These are phyloP conservation scores for Archips crataeganus DNA, from an alignment of 2,888 invertebrate genomes.

Conservation along the genomic window DNA sequence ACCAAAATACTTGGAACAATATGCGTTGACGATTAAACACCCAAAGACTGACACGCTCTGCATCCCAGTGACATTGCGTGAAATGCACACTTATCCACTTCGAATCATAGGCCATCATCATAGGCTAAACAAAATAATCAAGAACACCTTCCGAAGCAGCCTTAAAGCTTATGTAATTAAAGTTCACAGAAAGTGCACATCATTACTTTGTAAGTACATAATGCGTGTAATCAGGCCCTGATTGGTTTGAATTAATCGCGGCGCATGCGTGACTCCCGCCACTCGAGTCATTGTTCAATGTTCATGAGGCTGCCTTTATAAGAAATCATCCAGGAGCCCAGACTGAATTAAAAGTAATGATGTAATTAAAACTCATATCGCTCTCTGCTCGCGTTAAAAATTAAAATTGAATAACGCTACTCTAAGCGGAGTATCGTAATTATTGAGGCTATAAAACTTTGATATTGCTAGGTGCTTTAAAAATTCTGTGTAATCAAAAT, in stretches of 20 bases:
- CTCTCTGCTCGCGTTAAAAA: conserved; percentile 54
- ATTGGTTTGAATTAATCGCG: conserved; percentile 85
- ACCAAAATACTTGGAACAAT: not conserved
- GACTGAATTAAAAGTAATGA: conserved; percentile 81
- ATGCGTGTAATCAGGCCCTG: conserved; percentile 84
- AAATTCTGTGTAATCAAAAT: conserved; percentile 45
- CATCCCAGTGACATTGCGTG: conserved; percentile 69
- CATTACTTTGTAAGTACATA: conserved; percentile 68
- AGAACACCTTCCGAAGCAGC: conserved; percentile 46
- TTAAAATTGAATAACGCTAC: conserved; percentile 45
- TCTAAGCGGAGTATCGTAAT: conserved; percentile 35
- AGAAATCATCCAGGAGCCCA: conserved; percentile 71
- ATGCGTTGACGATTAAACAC: not conserved
- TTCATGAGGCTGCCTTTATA: conserved; percentile 67
- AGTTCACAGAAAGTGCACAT: conserved; percentile 48
- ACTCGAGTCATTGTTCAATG: conserved; percentile 66
- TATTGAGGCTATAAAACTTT: conserved; percentile 38
- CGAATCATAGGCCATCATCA: conserved; percentile 49
- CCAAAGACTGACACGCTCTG: conserved; percentile 21
- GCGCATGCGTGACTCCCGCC: conserved; percentile 82
- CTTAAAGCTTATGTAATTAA: conserved; percentile 54
- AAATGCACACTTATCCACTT: conserved; percentile 58
- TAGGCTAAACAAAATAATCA: conserved; percentile 33
- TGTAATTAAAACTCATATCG: conserved; percentile 78
- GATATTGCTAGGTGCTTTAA: conserved; percentile 31